These are phyloP conservation scores for Turnix velox DNA, from an alignment of 2,113 vertebrate species.

Conservation along the genomic window DNA sequence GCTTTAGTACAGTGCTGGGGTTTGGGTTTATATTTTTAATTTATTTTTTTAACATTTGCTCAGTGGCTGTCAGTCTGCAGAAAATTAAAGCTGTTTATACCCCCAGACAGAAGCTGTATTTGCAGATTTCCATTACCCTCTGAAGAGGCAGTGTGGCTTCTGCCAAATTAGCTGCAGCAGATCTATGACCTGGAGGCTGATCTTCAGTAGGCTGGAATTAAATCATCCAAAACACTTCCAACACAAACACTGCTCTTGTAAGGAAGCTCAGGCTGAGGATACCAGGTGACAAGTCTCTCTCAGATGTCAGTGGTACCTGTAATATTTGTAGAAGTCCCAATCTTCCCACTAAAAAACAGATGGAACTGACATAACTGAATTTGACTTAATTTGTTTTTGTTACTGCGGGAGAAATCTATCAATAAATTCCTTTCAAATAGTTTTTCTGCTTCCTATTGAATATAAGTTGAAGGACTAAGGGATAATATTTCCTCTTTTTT, in stretches of 20 bases:
- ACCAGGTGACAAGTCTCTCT: background rate
- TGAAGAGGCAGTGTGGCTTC: constrained; percentile 8
- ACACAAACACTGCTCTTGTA: background rate
- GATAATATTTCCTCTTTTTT: background rate
- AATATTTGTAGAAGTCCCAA: background rate
- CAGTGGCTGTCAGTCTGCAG: background rate
- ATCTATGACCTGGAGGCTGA: constrained; percentile 29
- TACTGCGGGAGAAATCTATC: background rate
- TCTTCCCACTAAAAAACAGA: background rate
- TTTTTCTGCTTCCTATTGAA: background rate
- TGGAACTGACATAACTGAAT: background rate
- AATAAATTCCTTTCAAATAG: background rate
- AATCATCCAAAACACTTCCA: background rate
- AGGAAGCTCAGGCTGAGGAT: background rate
- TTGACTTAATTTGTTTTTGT: background rate
- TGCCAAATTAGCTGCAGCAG: constrained; percentile 32
- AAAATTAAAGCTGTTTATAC: constrained; percentile 17
- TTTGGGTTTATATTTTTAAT: background rate
- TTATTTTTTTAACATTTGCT: background rate
- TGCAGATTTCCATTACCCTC: background rate
- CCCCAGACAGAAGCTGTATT: background rate
- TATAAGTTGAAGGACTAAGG: background rate
- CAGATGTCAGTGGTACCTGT: background rate
- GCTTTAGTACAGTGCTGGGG: background rate
- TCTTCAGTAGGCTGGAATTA: constrained; percentile 29